Evolutionary conservation across 2,113 vertebrate species (phyloP).

Genomic region (Toxostoma redivivum): DNA sequence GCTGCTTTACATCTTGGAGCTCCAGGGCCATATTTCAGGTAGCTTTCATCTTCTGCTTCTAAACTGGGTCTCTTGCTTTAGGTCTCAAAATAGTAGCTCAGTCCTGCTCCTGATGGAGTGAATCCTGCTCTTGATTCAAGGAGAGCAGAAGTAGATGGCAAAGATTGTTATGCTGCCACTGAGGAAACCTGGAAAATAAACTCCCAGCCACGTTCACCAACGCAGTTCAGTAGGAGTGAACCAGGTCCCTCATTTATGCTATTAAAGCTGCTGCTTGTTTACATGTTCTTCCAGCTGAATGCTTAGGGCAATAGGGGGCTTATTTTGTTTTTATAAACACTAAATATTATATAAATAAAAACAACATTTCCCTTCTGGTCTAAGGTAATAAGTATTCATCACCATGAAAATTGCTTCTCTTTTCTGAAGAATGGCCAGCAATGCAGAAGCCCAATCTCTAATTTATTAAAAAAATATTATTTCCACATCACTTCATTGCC

Average conservation of each 20-base stretch:
- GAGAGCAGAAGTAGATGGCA: neutral
- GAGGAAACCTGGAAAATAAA: neutral
- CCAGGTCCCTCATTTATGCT: neutral
- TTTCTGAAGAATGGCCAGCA: slow-evolving; percentile 12
- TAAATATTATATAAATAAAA: neutral
- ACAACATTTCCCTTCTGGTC: neutral
- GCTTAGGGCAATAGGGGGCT: neutral
- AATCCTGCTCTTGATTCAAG: neutral
- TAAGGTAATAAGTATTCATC: neutral
- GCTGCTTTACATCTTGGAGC: neutral
- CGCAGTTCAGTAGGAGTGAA: neutral
- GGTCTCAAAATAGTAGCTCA: neutral
- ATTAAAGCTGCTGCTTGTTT: neutral
- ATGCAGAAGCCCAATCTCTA: neutral
- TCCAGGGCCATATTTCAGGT: neutral
- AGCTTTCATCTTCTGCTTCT: neutral
- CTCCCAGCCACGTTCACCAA: neutral
- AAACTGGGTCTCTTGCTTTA: neutral
- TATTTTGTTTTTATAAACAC: neutral
- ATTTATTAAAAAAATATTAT: slow-evolving; percentile 8
- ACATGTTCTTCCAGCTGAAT: neutral
- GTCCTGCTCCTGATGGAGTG: neutral
- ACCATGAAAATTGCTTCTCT: neutral
- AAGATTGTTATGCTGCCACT: neutral
- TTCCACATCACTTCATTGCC: slow-evolving; percentile 4